A percentile compares a stretch with the other conserved stretches of the same genome.
Evolutionary conservation across 1,140 invertebrate species (phyloP).

Genomic region (Zaprionus kolodkinae): DNA sequence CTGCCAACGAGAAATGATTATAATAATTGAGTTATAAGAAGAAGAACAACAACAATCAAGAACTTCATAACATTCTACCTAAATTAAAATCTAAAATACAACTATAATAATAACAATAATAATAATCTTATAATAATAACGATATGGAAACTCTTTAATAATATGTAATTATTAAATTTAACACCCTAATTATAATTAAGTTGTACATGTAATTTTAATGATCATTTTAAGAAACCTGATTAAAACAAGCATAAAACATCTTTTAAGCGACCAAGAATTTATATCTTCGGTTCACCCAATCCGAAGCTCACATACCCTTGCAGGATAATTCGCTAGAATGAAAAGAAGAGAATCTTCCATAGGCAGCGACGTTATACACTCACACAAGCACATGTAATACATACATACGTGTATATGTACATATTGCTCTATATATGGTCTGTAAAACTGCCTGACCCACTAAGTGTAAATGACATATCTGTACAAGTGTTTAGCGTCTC

Average conservation of each 20-base stretch:
- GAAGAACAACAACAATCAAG: slow-evolving; percentile 36
- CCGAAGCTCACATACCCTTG: slow-evolving; percentile 29
- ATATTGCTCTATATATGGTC: background rate
- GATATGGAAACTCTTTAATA: slow-evolving; percentile 25
- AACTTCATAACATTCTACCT: slow-evolving; percentile 52
- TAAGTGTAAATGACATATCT: slow-evolving; percentile 4
- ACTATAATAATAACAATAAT: slow-evolving; percentile 19
- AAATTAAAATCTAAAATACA: slow-evolving; percentile 17
- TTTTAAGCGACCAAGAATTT: slow-evolving; percentile 26
- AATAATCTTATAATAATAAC: slow-evolving; percentile 6
- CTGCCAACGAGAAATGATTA: slow-evolving; percentile 41
- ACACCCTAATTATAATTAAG: slow-evolving; percentile 40
- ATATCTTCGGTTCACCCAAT: background rate
- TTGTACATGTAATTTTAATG: slow-evolving; percentile 46
- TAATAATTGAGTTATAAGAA: slow-evolving; percentile 27
- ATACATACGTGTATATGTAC: background rate
- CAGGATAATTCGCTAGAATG: slow-evolving; percentile 12
- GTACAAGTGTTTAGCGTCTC: slow-evolving; percentile 1
- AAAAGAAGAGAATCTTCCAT: background rate
- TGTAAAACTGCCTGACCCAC: slow-evolving; percentile 1
- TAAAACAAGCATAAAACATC: slow-evolving; percentile 29
- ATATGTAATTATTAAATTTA: slow-evolving; percentile 43
- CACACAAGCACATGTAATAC: background rate
- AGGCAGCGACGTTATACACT: background rate
- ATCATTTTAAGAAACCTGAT: slow-evolving; percentile 31